Conservation (phyloP, 2,113 vertebrate species). For the Catharus bicknelli region DNA sequence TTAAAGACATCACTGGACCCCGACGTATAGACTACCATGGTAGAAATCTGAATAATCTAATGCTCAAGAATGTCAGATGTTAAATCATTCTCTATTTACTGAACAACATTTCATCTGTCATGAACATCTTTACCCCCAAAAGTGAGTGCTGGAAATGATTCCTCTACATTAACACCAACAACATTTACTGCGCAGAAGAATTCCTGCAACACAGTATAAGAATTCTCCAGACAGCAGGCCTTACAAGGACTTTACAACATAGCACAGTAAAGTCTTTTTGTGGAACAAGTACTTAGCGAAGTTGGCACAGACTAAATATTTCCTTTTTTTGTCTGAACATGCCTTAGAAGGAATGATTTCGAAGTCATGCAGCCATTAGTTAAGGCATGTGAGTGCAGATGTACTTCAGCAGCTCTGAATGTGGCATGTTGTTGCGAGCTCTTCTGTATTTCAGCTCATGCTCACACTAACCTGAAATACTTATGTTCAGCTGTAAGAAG, state of each 20-base stretch:
- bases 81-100: not conserved
- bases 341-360: slow-evolving; percentile 47
- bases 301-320: slow-evolving; percentile 43
- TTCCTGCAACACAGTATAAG: slow-evolving; percentile 3
- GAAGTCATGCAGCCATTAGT: slow-evolving; percentile 31
- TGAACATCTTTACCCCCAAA: not conserved
- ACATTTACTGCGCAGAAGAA: not conserved
- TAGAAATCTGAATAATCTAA: not conserved
- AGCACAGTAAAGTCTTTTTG: slow-evolving; percentile 6
- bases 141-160: not conserved
- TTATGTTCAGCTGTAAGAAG: not conserved
- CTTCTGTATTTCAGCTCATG: not conserved
- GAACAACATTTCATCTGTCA: not conserved
- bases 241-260: slow-evolving; percentile 24
- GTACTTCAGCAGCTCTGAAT: slow-evolving; percentile 14
- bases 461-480: slow-evolving; percentile 5
- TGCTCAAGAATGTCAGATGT: not conserved
- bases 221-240: not conserved
- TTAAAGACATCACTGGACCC: not conserved
- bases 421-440: not conserved
- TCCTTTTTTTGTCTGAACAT: slow-evolving; percentile 54
- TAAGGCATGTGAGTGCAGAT: slow-evolving; percentile 28
- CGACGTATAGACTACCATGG: not conserved
- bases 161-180: not conserved
- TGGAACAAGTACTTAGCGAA: slow-evolving; percentile 24